Percentiles rank a stretch among this genome's conserved stretches.
These are phyloP conservation scores for Leucoraja erinaceus DNA, from an alignment of 2,113 vertebrate species.

Conservation along the genomic window DNA sequence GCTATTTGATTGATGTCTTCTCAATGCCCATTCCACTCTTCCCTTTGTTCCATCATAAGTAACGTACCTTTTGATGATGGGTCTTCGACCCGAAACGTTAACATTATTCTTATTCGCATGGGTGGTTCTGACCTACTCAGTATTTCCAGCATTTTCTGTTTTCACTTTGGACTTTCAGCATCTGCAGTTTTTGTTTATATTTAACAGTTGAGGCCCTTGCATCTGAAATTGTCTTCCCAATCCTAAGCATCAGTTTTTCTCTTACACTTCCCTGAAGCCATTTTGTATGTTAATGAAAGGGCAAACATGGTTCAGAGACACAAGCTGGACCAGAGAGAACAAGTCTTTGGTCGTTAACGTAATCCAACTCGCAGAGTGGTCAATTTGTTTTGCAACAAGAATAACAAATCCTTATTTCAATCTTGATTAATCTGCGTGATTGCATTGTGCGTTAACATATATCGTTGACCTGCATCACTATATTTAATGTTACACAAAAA, in stretches of 20 bases:
- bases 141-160: too few species aligned
- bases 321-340: not conserved
- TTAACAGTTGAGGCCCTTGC: not conserved
- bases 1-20: not conserved
- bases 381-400: not conserved
- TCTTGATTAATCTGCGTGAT: conserved; percentile 27
- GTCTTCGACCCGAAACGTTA: too few species aligned
- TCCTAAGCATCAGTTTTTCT: not conserved
- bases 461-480: conserved; percentile 55
- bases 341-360: not conserved
- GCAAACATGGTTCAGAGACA: too few species aligned
- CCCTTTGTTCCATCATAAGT: not conserved
- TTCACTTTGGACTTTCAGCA: too few species aligned
- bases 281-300: not conserved
- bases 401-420: conserved; percentile 5
- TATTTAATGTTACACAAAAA: too few species aligned
- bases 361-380: not conserved
- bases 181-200: too few species aligned
- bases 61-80: not conserved
- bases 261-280: not conserved
- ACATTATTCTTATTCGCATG: too few species aligned
- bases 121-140: too few species aligned
- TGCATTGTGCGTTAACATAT: conserved; percentile 38
- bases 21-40: not conserved
- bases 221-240: not conserved